A percentile compares a stretch with the other conserved stretches of the same genome.
These are phyloP conservation scores for Chymomyza caudatula DNA, from an alignment of 2,888 invertebrate genomes.

Conservation along the genomic window DNA sequence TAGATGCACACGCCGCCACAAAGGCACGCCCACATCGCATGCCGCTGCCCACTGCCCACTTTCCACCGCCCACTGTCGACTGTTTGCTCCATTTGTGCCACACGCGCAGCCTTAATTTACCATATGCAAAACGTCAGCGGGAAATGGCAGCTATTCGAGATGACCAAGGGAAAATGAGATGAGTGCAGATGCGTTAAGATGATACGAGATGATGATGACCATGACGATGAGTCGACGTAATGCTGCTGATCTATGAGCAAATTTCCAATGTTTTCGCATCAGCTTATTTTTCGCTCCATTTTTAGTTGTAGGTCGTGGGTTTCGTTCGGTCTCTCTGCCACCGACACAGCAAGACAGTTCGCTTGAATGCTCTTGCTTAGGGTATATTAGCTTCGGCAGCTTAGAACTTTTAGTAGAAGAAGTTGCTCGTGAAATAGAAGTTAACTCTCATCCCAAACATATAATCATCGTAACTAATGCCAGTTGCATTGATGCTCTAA, in stretches of 20 bases:
- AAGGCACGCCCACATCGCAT: conserved; percentile 57
- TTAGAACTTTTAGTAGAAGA: too few species aligned
- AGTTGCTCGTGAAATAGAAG: too few species aligned
- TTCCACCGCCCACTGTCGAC: not conserved
- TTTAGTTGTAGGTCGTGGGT: not conserved
- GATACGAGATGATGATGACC: not conserved
- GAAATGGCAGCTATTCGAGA: conserved; percentile 18
- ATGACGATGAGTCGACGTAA: not conserved
- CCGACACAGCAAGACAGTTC: not conserved
- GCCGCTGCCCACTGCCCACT: not conserved
- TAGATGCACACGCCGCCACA: conserved; percentile 52
- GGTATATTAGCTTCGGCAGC: not conserved
- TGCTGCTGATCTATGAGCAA: not conserved
- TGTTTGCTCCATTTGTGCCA: conserved; percentile 53
- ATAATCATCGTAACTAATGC: too few species aligned
- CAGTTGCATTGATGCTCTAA: too few species aligned
- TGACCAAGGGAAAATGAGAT: not conserved
- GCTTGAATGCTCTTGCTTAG: not conserved
- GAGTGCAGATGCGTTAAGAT: not conserved
- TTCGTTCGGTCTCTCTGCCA: not conserved
- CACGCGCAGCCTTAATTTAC: conserved; percentile 59
- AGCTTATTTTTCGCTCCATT: not conserved
- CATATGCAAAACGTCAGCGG: conserved; percentile 64
- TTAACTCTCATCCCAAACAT: too few species aligned
- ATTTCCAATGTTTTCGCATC: not conserved